Evolutionary conservation across 2,113 vertebrate species (phyloP).

Genomic region (Deroptyus accipitrinus): DNA sequence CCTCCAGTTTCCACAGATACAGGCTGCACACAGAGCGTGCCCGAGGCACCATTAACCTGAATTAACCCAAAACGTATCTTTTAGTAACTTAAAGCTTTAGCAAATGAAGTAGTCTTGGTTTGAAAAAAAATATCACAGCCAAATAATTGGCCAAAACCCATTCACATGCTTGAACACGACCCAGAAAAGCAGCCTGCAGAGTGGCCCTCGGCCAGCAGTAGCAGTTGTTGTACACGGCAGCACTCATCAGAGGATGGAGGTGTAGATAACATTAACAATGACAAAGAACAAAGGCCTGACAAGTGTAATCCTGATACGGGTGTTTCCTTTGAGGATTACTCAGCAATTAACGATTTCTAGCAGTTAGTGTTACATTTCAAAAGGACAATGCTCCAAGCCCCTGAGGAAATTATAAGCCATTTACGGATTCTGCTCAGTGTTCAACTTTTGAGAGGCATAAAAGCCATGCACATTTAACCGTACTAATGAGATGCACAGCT

Average conservation of each 20-base stretch:
- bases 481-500: neutral
- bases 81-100: neutral
- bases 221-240: neutral
- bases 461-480: neutral
- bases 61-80: neutral
- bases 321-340: neutral
- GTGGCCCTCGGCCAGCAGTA: too few relatives aligned
- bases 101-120: neutral
- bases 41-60: neutral
- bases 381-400: neutral
- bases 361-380: neutral
- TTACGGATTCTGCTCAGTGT: neutral
- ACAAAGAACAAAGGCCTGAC: conserved; percentile 24
- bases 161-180: neutral
- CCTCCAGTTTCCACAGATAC: neutral
- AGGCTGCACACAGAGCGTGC: neutral
- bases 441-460: neutral
- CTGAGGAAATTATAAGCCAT: neutral
- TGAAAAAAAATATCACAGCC: neutral
- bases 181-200: neutral
- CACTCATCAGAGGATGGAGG: neutral
- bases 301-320: neutral
- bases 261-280: neutral
- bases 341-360: conserved; percentile 20
- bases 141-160: neutral